Conservation (phyloP, 2,113 vertebrate genomes). For the Apteryx mantelli region DNA sequence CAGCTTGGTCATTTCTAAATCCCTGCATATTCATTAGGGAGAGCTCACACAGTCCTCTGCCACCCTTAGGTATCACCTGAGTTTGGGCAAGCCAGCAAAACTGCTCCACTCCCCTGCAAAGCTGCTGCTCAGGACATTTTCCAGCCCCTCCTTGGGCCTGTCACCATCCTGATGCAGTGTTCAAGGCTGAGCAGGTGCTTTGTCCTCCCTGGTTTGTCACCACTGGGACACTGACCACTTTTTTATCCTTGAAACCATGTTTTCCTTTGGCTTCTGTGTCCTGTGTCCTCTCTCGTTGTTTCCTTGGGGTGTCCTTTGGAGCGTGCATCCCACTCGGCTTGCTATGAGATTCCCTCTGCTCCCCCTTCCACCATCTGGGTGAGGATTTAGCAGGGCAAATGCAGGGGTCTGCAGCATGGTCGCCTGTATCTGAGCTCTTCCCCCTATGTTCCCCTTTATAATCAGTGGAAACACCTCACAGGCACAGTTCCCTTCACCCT, state of each 20-base stretch:
- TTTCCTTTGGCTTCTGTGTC: neutral
- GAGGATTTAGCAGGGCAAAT: neutral
- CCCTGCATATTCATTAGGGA: neutral
- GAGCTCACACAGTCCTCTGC: neutral
- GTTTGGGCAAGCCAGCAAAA: neutral
- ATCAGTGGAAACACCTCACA: fast-evolving
- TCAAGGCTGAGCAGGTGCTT: neutral
- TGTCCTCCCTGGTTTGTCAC: neutral
- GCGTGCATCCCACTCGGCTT: neutral
- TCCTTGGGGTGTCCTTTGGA: fast-evolving
- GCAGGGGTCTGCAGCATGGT: neutral
- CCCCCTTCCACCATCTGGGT: neutral
- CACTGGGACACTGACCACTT: neutral
- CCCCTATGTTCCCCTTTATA: neutral
- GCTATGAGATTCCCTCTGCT: neutral
- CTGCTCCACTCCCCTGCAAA: neutral
- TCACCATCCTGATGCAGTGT: neutral
- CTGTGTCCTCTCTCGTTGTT: neutral
- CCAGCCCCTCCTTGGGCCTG: neutral
- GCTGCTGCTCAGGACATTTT: neutral
- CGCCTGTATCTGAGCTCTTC: neutral
- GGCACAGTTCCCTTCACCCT: neutral
- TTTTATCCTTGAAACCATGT: neutral
- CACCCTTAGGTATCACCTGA: neutral
- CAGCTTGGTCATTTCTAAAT: neutral